phyloP scores from a whole-genome alignment of 2,888 invertebrate species.

The Atherix ibis region DNA sequence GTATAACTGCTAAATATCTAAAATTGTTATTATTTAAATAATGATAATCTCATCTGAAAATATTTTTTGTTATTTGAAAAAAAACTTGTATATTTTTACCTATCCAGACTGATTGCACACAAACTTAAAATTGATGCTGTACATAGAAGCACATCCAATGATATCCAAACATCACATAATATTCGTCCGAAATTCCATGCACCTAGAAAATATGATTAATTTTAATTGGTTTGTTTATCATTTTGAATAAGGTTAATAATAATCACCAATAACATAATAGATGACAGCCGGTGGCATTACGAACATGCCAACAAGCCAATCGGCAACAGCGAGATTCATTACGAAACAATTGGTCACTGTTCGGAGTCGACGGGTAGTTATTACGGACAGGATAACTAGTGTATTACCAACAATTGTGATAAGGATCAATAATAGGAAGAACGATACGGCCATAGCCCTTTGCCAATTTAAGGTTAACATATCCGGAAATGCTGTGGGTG shows the following conservation, averaged over 20 bases:
- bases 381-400: slow-evolving; percentile 75
- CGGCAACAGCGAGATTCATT: slow-evolving; percentile 84
- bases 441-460: slow-evolving; percentile 44
- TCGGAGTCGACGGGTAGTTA: slow-evolving; percentile 69
- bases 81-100: slow-evolving; percentile 26
- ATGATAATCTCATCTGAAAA: not conserved
- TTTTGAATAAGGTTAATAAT: not conserved
- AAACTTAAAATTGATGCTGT: slow-evolving; percentile 86
- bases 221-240: not conserved
- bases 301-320: slow-evolving; percentile 81
- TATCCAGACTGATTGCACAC: slow-evolving; percentile 81
- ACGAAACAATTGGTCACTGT: slow-evolving; percentile 94
- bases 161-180: slow-evolving; percentile 82
- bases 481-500: not conserved
- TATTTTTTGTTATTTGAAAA: slow-evolving; percentile 2
- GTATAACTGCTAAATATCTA: slow-evolving; percentile 82
- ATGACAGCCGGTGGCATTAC: slow-evolving; percentile 89
- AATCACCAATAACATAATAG: slow-evolving; percentile 60
- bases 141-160: slow-evolving; percentile 79
- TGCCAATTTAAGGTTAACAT: slow-evolving; percentile 18
- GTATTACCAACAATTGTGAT: slow-evolving; percentile 74
- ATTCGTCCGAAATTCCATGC: slow-evolving; percentile 79
- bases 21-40: slow-evolving; percentile 3
- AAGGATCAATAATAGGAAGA: slow-evolving; percentile 51
- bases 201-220: slow-evolving; percentile 3